Evolutionary conservation across 92 coral and sea anemone species (phyloP).

Genomic region (Phenganax marumi): DNA sequence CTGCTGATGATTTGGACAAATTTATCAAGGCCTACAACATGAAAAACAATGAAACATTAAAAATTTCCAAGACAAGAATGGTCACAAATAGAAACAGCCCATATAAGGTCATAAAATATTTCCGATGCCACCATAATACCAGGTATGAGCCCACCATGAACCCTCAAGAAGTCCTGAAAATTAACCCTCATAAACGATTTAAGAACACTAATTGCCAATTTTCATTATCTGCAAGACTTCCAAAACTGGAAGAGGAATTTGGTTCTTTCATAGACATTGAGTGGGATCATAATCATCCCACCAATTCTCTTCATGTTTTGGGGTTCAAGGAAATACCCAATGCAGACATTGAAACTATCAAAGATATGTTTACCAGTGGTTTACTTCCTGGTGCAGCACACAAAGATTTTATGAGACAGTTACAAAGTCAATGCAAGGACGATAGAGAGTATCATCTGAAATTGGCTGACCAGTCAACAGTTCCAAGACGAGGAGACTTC

Average conservation of each 20-base stretch:
- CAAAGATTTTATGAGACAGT: slow-evolving; percentile 9
- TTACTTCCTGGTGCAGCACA: slow-evolving; percentile 21
- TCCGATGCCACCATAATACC: slow-evolving; percentile 32
- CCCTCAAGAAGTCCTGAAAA: not conserved
- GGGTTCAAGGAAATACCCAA: slow-evolving; percentile 20
- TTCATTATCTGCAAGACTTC: slow-evolving; percentile 10
- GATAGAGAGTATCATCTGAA: slow-evolving; percentile 8
- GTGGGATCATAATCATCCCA: slow-evolving; percentile 17
- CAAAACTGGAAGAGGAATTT: not conserved
- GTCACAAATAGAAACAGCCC: slow-evolving; percentile 4
- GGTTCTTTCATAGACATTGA: not conserved
- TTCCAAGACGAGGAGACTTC: slow-evolving; percentile 14
- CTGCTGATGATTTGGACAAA: slow-evolving; percentile 7
- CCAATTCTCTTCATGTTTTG: slow-evolving; percentile 23
- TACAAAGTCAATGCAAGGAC: slow-evolving; percentile 5
- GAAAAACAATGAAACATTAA: slow-evolving; percentile 17
- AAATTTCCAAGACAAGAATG: slow-evolving; percentile 1
- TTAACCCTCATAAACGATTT: slow-evolving; percentile 5
- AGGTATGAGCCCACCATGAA: slow-evolving; percentile 19
- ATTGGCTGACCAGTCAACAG: slow-evolving; percentile 25
- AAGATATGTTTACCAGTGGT: slow-evolving; percentile 14
- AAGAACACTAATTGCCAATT: slow-evolving; percentile 20
- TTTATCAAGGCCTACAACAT: not conserved
- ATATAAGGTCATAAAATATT: slow-evolving; percentile 12
- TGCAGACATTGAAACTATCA: slow-evolving; percentile 4